Evolutionary conservation across 2,113 vertebrate genomes (phyloP).

Genomic region (Apteryx owenii): DNA sequence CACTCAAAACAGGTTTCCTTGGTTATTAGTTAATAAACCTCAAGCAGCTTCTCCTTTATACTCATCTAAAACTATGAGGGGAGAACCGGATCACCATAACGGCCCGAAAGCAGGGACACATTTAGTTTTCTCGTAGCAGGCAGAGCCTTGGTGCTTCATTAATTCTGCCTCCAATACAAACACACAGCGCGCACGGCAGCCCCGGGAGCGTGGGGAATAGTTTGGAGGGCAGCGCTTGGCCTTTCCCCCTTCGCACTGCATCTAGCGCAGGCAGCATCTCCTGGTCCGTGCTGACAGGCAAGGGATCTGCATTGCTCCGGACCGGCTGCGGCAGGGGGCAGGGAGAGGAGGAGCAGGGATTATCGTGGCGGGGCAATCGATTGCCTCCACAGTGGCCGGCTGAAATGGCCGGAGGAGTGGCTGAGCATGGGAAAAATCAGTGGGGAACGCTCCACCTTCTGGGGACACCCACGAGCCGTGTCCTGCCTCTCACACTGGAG

Average conservation of each 20-base stretch:
- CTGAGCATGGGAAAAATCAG: background rate
- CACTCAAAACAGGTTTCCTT: slow-evolving; percentile 13
- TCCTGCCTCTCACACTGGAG: background rate
- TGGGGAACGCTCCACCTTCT: background rate
- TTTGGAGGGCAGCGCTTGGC: background rate
- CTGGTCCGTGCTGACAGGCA: background rate
- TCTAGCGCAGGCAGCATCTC: background rate
- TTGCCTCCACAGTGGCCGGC: background rate
- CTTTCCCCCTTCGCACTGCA: background rate
- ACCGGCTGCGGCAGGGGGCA: background rate
- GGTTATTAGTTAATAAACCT: slow-evolving; percentile 43
- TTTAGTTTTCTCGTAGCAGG: background rate
- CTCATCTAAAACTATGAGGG: background rate
- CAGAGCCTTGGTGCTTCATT: background rate
- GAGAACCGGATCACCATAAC: background rate
- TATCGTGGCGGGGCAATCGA: accelerated
- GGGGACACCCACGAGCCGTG: background rate
- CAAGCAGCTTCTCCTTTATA: slow-evolving; percentile 21
- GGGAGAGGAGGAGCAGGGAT: background rate
- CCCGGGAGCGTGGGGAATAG: background rate
- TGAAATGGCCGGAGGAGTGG: background rate
- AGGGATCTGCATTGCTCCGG: background rate
- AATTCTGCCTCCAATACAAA: background rate
- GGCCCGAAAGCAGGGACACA: background rate
- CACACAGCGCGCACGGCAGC: accelerated